Evolutionary conservation across 2,888 invertebrate species (phyloP).

Genomic region (Melangyna quadrimaculata): DNA sequence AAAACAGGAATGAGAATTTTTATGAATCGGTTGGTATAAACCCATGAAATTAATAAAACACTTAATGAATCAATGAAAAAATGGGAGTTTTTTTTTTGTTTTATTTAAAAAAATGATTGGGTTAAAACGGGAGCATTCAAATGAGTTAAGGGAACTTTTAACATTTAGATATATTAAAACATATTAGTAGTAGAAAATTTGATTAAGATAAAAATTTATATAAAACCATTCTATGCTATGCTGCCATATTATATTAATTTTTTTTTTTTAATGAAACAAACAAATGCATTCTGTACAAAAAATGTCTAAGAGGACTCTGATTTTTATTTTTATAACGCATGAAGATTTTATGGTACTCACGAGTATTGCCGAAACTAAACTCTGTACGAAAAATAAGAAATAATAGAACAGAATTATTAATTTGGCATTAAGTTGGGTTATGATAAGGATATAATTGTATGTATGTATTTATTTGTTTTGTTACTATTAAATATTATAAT

Average conservation of each 20-base stretch:
- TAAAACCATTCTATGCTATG: conserved; percentile 49
- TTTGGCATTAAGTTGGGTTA: conserved; percentile 25
- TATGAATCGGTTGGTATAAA: conserved; percentile 29
- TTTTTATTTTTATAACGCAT: conserved; percentile 22
- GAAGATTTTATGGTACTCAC: conserved; percentile 76
- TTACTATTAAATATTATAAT: not conserved
- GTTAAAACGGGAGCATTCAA: conserved; percentile 40
- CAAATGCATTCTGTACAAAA: conserved; percentile 57
- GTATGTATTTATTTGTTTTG: not conserved
- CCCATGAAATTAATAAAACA: conserved; percentile 54
- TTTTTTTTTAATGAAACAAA: conserved; percentile 26
- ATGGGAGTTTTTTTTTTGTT: not conserved
- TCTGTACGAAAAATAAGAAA: conserved; percentile 77
- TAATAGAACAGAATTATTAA: conserved; percentile 67
- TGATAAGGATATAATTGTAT: not conserved
- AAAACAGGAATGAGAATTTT: not conserved
- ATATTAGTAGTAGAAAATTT: too few relatives aligned
- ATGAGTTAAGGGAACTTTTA: conserved; percentile 12
- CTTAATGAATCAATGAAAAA: conserved; percentile 16
- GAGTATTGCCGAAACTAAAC: conserved; percentile 81
- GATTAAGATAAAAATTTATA: too few relatives aligned
- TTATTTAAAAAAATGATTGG: conserved; percentile 14
- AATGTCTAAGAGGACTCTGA: conserved; percentile 37
- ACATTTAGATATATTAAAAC: too few relatives aligned
- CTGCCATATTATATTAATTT: conserved; percentile 30